Conservation (phyloP, 1,140 invertebrate species). For the Cydia amplana region DNA sequence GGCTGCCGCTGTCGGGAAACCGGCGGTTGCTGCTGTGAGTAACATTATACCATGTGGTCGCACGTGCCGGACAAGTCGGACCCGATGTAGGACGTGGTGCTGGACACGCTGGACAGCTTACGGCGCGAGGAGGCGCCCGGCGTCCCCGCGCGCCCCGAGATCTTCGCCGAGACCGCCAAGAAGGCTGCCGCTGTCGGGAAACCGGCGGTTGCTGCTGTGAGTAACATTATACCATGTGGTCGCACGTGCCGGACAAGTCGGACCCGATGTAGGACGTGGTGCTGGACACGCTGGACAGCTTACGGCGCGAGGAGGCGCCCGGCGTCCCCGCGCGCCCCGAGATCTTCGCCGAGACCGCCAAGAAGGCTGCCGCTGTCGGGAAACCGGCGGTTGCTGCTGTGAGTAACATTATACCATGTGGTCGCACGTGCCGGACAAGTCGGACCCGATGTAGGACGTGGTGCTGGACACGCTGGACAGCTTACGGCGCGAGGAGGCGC, state of each 20-base stretch:
- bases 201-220: constrained; percentile 44
- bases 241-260: constrained; percentile 37
- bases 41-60: neutral
- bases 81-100: constrained; percentile 47
- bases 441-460: constrained; percentile 47
- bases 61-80: constrained; percentile 41
- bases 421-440: constrained; percentile 36
- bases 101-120: constrained; percentile 47
- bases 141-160: too few relatives aligned
- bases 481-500: constrained; percentile 47
- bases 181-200: too few relatives aligned
- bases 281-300: constrained; percentile 43
- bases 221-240: constrained; percentile 28
- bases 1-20: too few relatives aligned
- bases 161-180: too few relatives aligned
- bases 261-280: constrained; percentile 50
- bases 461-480: constrained; percentile 46
- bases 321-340: too few relatives aligned
- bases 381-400: constrained; percentile 43
- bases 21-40: constrained; percentile 47
- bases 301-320: constrained; percentile 34
- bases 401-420: constrained; percentile 35
- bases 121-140: constrained; percentile 1
- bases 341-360: too few relatives aligned
- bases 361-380: too few relatives aligned